These are phyloP conservation scores for Brachionus rotundiformis DNA, from an alignment of 1,140 invertebrate species.

Conservation along the genomic window DNA sequence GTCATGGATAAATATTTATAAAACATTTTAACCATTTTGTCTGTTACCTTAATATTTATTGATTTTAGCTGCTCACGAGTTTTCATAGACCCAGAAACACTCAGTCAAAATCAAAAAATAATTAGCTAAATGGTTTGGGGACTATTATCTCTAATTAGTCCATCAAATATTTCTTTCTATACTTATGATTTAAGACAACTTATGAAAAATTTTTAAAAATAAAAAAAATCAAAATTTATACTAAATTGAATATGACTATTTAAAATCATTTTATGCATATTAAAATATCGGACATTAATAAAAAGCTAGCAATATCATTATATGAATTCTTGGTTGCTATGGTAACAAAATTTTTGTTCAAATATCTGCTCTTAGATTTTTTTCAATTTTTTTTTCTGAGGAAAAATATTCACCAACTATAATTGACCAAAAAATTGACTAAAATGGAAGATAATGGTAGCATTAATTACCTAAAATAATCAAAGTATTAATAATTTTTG, in stretches of 20 bases:
- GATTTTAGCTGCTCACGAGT: no score
- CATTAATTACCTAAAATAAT: neutral
- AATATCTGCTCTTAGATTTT: neutral
- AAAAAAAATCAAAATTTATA: neutral
- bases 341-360: neutral
- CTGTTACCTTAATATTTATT: no score
- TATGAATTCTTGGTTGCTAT: constrained; percentile 24
- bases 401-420: neutral
- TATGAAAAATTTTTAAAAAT: neutral
- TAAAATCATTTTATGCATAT: no score
- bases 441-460: constrained; percentile 51
- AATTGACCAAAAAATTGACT: neutral
- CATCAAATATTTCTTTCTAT: no score
- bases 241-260: no score
- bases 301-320: neutral
- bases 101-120: no score
- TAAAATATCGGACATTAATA: constrained; percentile 19
- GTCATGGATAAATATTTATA: no score
- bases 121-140: no score
- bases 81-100: no score
- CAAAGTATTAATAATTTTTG: neutral
- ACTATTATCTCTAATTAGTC: no score
- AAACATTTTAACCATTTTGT: no score
- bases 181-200: no score
- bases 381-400: constrained; percentile 9